phyloP scores from a whole-genome alignment of 2,797 vertebrate genomes.

The Garrulus glandarius region DNA sequence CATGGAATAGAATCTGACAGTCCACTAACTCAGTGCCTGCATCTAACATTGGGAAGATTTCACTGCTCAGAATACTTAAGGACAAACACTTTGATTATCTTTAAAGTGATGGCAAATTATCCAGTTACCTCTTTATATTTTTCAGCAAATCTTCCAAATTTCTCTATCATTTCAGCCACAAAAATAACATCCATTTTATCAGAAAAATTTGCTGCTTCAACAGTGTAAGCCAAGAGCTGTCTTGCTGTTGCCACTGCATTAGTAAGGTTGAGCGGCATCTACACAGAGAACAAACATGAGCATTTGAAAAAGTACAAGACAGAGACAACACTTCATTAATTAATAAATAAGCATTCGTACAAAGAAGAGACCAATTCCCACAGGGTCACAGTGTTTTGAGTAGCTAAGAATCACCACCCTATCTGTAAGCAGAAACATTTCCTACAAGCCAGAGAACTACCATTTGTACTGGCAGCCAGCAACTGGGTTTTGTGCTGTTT shows the following conservation, averaged over 20 bases:
- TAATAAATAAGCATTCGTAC: background rate
- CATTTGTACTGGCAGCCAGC: background rate
- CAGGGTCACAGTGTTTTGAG: background rate
- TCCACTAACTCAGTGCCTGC: slow-evolving; percentile 29
- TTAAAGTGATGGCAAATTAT: slow-evolving; percentile 18
- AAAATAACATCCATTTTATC: slow-evolving; percentile 99
- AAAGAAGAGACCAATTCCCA: background rate
- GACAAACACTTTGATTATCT: background rate
- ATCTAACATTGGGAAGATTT: slow-evolving; percentile 1
- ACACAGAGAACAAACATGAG: background rate
- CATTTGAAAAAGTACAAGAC: background rate
- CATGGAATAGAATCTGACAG: slow-evolving; percentile 54
- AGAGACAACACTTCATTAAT: background rate
- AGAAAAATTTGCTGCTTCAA: slow-evolving; percentile 94
- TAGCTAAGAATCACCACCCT: background rate
- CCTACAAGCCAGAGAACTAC: background rate
- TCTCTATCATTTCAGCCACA: slow-evolving; percentile 98
- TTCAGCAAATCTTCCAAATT: slow-evolving; percentile 93
- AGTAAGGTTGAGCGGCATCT: slow-evolving; percentile 97
- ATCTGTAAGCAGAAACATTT: background rate
- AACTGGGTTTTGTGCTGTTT: background rate
- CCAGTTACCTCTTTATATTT: slow-evolving; percentile 92
- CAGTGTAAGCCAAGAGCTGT: slow-evolving; percentile 89
- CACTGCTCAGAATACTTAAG: slow-evolving; percentile 11
- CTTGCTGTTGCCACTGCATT: slow-evolving; percentile 89